A percentile compares a stretch with the other conserved stretches of the same genome.
These are phyloP conservation scores for Caretta caretta DNA, from an alignment of 2,113 vertebrate species.

Conservation along the genomic window DNA sequence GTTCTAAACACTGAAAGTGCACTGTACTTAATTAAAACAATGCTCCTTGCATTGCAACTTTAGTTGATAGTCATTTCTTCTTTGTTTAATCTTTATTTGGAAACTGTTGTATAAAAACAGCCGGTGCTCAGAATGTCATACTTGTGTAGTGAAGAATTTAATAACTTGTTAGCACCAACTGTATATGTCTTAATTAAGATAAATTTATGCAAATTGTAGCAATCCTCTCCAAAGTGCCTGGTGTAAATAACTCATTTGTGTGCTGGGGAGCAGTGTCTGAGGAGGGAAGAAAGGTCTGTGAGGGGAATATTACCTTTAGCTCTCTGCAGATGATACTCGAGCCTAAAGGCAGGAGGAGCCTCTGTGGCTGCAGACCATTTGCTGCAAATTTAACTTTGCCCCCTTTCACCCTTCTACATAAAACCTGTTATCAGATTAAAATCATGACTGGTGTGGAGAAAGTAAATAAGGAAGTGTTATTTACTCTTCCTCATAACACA, in stretches of 20 bases:
- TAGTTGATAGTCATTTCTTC: neutral
- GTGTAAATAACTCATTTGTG: neutral
- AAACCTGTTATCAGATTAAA: neutral
- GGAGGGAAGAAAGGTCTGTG: neutral
- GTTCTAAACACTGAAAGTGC: neutral
- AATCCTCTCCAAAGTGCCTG: neutral
- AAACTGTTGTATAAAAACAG: constrained; percentile 1
- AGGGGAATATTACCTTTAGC: neutral
- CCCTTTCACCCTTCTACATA: neutral
- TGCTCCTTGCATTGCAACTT: neutral
- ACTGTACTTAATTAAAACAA: constrained; percentile 28
- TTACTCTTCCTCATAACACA: no score
- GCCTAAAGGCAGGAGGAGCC: neutral
- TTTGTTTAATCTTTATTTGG: constrained; percentile 15
- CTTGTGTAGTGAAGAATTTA: neutral
- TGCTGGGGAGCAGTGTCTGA: accelerated
- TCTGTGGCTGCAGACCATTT: neutral
- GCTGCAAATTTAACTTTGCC: neutral
- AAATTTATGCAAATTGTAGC: neutral
- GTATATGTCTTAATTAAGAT: neutral
- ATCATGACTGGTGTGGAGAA: no score
- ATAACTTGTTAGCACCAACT: neutral
- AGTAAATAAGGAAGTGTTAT: no score
- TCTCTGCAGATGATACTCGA: neutral
- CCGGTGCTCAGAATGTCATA: neutral